Evolutionary conservation across 30 jellyfish, hydroid and myxozoan species (phyloP).

Genomic region (Turritopsis rubra): DNA sequence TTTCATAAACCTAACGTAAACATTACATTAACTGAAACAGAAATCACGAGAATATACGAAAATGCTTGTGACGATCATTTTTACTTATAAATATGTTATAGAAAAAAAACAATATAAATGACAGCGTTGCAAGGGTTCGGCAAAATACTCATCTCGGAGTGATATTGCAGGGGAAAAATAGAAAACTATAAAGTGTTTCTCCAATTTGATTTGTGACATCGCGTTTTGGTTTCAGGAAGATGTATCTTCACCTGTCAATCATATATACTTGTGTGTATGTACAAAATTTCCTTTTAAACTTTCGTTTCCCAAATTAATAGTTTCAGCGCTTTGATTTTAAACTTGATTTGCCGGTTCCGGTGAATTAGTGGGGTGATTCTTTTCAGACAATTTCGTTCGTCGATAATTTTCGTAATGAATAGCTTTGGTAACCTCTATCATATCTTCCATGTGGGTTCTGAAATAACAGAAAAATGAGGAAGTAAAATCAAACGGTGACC

Average conservation of each 20-base stretch:
- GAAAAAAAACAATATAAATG: not conserved
- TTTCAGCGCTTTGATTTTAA: not conserved
- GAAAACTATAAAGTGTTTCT: not conserved
- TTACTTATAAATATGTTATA: not conserved
- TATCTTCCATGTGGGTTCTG: slow-evolving; percentile 98
- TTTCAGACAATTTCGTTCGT: slow-evolving; percentile 80
- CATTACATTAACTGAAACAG: too few relatives aligned
- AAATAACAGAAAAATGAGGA: not conserved
- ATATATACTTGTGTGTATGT: not conserved
- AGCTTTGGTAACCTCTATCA: slow-evolving; percentile 85
- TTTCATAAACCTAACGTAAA: too few relatives aligned
- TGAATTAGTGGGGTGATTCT: slow-evolving; percentile 28
- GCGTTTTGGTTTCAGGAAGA: not conserved
- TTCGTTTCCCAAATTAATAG: not conserved
- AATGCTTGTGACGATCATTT: not conserved
- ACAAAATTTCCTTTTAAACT: not conserved
- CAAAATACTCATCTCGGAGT: not conserved
- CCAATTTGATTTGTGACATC: not conserved
- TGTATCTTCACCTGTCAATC: not conserved
- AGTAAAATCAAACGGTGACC: too few relatives aligned
- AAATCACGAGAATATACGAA: too few relatives aligned
- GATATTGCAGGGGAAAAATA: not conserved
- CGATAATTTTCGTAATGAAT: slow-evolving; percentile 86
- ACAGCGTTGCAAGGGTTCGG: not conserved
- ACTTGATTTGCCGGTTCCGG: not conserved